Evolutionary conservation across 2,888 invertebrate genomes (phyloP).

Genomic region (Tenodera sinensis): DNA sequence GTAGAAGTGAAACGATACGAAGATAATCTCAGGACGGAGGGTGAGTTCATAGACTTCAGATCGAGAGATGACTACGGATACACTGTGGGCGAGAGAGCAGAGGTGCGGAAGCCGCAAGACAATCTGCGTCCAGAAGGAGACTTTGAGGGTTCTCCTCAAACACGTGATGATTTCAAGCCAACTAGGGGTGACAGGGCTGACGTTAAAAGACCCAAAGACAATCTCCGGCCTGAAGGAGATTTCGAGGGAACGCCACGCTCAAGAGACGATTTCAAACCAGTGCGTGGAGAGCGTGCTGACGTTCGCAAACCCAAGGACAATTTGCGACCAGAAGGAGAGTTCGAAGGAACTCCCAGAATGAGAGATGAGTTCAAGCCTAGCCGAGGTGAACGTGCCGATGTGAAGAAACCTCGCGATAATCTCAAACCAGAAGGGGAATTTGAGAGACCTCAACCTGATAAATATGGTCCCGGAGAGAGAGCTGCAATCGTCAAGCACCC

Average conservation of each 20-base stretch:
- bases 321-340: slow-evolving; percentile 55
- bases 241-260: slow-evolving; percentile 38
- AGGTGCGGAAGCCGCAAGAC: slow-evolving; percentile 54
- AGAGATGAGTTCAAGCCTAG: slow-evolving; percentile 37
- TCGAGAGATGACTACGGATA: slow-evolving; percentile 25
- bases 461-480: slow-evolving; percentile 34
- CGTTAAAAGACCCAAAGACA: slow-evolving; percentile 46
- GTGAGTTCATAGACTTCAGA: slow-evolving; percentile 33
- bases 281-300: slow-evolving; percentile 42
- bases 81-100: slow-evolving; percentile 47
- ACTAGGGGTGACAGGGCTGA: slow-evolving; percentile 45
- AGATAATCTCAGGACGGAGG: slow-evolving; percentile 32
- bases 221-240: slow-evolving; percentile 36
- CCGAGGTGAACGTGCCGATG: slow-evolving; percentile 36
- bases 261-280: slow-evolving; percentile 33
- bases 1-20: slow-evolving; percentile 46
- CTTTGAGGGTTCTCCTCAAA: slow-evolving; percentile 48
- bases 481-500: slow-evolving; percentile 39
- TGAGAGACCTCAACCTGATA: slow-evolving; percentile 38
- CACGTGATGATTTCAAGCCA: slow-evolving; percentile 45
- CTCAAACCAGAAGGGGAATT: slow-evolving; percentile 50
- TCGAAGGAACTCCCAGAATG: slow-evolving; percentile 47
- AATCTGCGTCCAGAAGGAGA: slow-evolving; percentile 52
- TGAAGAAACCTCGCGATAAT: slow-evolving; percentile 45
- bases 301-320: slow-evolving; percentile 44